Evolutionary conservation across 2,797 vertebrate species (phyloP), one percentile per base, ranked within the genome.

Genomic region (Halcyon badia): DNA sequence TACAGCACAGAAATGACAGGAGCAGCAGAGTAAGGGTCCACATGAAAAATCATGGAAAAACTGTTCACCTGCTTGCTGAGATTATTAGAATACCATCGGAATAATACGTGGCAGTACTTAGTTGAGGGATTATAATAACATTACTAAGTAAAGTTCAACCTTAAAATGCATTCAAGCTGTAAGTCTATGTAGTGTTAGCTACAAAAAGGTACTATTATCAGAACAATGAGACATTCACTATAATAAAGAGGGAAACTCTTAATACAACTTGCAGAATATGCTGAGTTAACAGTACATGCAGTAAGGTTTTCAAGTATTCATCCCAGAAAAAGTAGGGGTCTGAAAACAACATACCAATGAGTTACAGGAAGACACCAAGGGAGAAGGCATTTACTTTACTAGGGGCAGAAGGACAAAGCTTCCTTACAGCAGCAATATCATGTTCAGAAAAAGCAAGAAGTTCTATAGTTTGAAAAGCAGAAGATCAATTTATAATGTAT

Each of bases 251-350:
- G 57, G 49, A 76, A 93, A 86, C 14, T 64, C 71, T 65, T 41
- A 89, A 37, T 24, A 87, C 30, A 81, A 81, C 79, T 92, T 94
- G 78, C 78, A 96, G 71, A 91, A 85, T 76, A 89, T 62, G 84
- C 76, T 64, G 58, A 83, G 83, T 91, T 90, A 95, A 92, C 31
- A 86, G 71, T 78, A 76, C 90, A 94, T 96, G 92, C 81, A 89
- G 4, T 61, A 85, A 76, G 20, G 22, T 73, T 87, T 91, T 79
- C 6, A 60, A 51, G 26, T 61, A 79, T n/a, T 52, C 35, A 92
- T 62, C 58, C 89, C 69, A 94, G 39, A 37, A 87, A 48, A 87
- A 90, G 54, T 0, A 89, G 30, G 68, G 78, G 46, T 80, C 71
- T 90, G 78, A 64, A 95, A 96, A 80, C 44, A 94, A 83, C 56